Base-by-base conservation (phyloP, 92 coral and sea anemone genomes). In the Phenganax subtilis region DNA sequence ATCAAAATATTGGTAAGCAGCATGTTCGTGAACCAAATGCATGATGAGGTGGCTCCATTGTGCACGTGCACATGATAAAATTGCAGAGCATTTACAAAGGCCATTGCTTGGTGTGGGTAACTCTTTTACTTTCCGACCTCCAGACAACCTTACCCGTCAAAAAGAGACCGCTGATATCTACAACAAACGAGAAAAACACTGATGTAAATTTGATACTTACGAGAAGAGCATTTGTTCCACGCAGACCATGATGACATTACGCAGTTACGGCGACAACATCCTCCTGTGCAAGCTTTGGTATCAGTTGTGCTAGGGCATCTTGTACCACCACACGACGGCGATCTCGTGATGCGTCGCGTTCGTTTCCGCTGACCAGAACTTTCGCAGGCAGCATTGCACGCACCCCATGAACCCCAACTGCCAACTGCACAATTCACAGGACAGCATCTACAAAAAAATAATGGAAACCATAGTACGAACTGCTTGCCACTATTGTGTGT, bases 221-320 rank as follows among this genome's bases (percentile, higher is more conserved):
- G 14, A 10, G 91, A 90, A 5, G 89, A 83, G 60, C 94, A 92
- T 8, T 77, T 62, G 8, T 85, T 85, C 93, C 92, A 92, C 10
- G 88, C 62, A 1, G 92, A 70, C 97, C 97, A 92, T 27, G 67
- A 59, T 11, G 87, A 83, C 79, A 75, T 82, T 54, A 53, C 53
- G 54, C 94, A 92, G 80, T 90, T 80, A 55, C 94, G 87, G 54
- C 77, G 87, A 37, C 94, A 90, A 62, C 97, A 92, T 9, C 88
- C 87, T 6, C 97, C 92, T 0, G 89, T 75, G 77, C 96, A 89
- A n/a, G 89, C 47, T 31, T 82, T 78, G n/a, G 87, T 67, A 11
- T 87, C 87, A 11, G 71, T 77, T 14, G 86, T 89, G 3, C 90
- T 85, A n/a, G 90, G 92, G 47, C 96, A 91, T 0, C 86, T 63